These are phyloP conservation scores for Tenualosa ilisha DNA, from an alignment of 2,797 vertebrate genomes.

Conservation along the genomic window DNA sequence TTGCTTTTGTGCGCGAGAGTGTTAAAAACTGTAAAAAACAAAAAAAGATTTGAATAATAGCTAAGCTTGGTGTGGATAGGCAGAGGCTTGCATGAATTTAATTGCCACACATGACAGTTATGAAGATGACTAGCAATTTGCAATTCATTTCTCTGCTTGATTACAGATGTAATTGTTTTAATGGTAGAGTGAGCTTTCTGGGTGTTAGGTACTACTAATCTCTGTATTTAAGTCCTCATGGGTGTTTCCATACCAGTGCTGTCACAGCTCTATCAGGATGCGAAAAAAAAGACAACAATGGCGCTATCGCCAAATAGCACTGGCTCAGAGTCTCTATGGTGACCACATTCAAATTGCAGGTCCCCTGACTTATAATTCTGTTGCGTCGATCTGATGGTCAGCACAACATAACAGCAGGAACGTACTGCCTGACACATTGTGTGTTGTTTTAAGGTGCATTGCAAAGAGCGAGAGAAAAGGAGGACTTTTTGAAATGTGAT, in stretches of 20 bases:
- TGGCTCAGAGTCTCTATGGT: background rate
- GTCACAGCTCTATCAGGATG: background rate
- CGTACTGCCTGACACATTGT: background rate
- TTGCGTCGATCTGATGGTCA: background rate
- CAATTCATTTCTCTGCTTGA: constrained; percentile 13
- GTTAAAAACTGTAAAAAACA: background rate
- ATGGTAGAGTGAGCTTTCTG: background rate
- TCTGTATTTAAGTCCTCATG: constrained; percentile 1
- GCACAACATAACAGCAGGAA: background rate
- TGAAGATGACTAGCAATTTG: constrained; percentile 20
- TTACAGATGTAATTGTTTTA: constrained; percentile 7
- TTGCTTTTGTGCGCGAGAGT: background rate
- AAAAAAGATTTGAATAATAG: background rate
- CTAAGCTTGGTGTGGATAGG: background rate
- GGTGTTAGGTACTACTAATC: background rate
- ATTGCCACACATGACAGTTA: background rate
- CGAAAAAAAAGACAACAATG: background rate
- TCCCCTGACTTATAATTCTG: background rate
- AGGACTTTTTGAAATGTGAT: constrained; percentile 26
- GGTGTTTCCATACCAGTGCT: background rate
- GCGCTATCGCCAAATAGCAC: background rate
- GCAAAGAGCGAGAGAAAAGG: background rate
- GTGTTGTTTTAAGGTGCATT: background rate
- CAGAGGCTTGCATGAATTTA: background rate
- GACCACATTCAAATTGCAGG: background rate